phyloP scores from a whole-genome alignment of 2,888 invertebrate genomes.

The Pyrochroa serraticornis region DNA sequence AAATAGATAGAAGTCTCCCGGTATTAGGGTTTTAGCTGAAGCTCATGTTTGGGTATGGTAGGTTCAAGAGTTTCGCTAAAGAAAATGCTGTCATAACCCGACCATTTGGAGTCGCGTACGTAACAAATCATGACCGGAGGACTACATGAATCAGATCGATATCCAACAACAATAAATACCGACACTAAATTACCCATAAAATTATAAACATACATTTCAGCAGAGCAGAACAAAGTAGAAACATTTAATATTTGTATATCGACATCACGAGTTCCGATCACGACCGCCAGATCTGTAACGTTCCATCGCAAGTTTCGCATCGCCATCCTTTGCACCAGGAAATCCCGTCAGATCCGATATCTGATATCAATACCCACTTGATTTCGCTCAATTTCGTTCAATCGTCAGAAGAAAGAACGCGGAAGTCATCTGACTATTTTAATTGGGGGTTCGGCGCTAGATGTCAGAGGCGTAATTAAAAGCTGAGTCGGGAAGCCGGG shows the following conservation, averaged over 20 bases:
- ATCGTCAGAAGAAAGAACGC: neutral
- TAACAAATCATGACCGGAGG: constrained; percentile 39
- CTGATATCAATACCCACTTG: neutral
- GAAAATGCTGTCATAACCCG: too few species aligned
- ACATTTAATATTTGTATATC: constrained; percentile 59
- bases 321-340: neutral
- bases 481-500: constrained; percentile 55
- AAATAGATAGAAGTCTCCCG: too few species aligned
- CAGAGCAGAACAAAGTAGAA: constrained; percentile 52
- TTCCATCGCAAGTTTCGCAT: constrained; percentile 27
- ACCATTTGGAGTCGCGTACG: too few species aligned
- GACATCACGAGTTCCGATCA: constrained; percentile 54
- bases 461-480: constrained; percentile 58
- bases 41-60: too few species aligned
- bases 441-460: constrained; percentile 57
- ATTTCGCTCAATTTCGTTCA: constrained; percentile 5
- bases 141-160: constrained; percentile 47
- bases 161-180: constrained; percentile 49
- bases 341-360: constrained; percentile 4
- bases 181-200: constrained; percentile 55
- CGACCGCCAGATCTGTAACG: constrained; percentile 43
- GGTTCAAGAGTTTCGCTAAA: too few species aligned
- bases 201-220: constrained; percentile 56
- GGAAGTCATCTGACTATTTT: constrained; percentile 52
- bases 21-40: too few species aligned